Evolutionary conservation across 2,888 invertebrate genomes (phyloP), one percentile per base, ranked within the genome.

Genomic region (Harpalus rubripes): DNA sequence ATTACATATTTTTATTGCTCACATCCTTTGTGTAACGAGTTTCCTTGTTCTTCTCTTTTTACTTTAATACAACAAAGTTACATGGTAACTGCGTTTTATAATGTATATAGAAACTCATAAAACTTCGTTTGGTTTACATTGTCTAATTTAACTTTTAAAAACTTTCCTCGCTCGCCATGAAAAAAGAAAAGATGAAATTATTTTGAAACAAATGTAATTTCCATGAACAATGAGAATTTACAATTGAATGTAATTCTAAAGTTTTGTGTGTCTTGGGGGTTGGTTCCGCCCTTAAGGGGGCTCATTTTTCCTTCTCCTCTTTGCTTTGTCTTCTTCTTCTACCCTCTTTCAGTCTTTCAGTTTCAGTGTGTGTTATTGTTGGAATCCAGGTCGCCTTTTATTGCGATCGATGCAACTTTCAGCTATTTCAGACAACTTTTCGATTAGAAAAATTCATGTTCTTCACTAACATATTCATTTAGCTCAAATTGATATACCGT

Each of bases 171-270:
- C 58, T 65, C 83, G 44, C 58, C 81, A 59, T 81, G 85, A 85
- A 74, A 81, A 87, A 87, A 88, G 89, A 89, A 88, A 88, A 89
- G 88, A 89, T 88, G 88, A 88, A 90, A 90, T 90, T 90, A 90
- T 90, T 90, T 88, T 88, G 89, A 89, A 90, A 89, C 89, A 89
- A 90, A 90, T 88, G 90, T 89, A 90, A 90, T 90, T 90, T 89
- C 88, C 88, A 86, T 87, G 87, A 88, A 88, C 88, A 87, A 88
- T 88, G 86, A 87, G 87, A 88, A 88, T 87, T 87, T 87, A 88
- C 88, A 87, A 87, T 88, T 88, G 87, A 87, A 88, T 87, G 87
- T 87, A 87, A 87, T 87, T 87, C 87, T 86, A 85, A 86, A 87
- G 87, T 87, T 88, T 86, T 86, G 76, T 83, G 65, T 81, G 68